Evolutionary conservation across 2,113 vertebrate genomes (phyloP), one percentile per base, ranked within the genome.

Genomic region (Pleuronectes platessa): DNA sequence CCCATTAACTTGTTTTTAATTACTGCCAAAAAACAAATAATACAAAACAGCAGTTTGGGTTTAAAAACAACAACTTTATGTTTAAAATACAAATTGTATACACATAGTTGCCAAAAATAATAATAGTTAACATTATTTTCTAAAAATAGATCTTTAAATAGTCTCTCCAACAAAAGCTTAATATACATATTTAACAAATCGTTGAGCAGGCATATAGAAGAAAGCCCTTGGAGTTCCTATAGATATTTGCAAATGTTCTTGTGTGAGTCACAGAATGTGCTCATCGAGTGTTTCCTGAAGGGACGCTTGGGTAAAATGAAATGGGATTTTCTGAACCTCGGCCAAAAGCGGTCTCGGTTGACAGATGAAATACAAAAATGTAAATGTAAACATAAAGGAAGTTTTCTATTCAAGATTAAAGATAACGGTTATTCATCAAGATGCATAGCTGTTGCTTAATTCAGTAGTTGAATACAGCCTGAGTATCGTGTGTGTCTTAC

Each of bases 111-210:
- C 40, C 61, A 71, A 83, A 85, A 84, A 88, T 72, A 91, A 86
- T 67, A 90, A 85, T 72, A 88, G 88, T 90, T 89, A 88, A 91
- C 79, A 92, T 71, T 69, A 74, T 85, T 92, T 90, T 93, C 87
- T 88, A 81, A 94, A 95, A 95, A 95, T 95, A 95, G 88, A 94
- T 92, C 87, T 95, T 95, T 95, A 95, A 94, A 95, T 95, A 94
- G 71, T 93, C 87, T 93, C 92, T 92, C 85, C 82, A 88, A 88
- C 85, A 92, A 92, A 90, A 94, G 86, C 88, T 93, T 93, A 82
- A 92, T 93, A 92, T 91, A 94, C 87, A 94, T 77, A 93, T 92
- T 88, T 91, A 91, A 94, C 92, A 94, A 89, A 88, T 90, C 74
- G 88, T 83, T 79, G 82, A 84, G 76, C 81, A 84, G 85, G 85